These are phyloP conservation scores for Loris lydekkerianus DNA, from an alignment of 2,797 vertebrate genomes.

Conservation along the genomic window DNA sequence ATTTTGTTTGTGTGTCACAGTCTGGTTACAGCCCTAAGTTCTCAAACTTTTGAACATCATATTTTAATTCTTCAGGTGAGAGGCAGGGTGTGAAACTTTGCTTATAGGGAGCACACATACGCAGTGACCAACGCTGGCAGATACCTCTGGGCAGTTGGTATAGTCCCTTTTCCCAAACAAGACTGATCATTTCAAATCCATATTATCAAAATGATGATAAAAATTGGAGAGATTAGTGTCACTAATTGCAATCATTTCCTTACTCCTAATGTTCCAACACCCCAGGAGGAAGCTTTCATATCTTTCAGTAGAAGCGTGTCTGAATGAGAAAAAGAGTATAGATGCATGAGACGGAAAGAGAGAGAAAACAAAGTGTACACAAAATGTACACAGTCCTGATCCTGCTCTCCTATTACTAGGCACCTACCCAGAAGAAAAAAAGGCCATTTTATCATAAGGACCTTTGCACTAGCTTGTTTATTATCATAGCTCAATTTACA, in stretches of 20 bases:
- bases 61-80: not conserved
- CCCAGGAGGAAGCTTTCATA: not conserved
- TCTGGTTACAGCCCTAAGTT: not conserved
- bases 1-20: not conserved
- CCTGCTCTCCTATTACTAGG: too few relatives aligned
- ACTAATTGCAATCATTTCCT: not conserved
- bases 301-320: not conserved
- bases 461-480: too few relatives aligned
- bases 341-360: not conserved
- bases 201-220: not conserved
- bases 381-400: not conserved
- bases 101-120: fast-evolving
- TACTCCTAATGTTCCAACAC: not conserved
- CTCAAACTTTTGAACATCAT: not conserved
- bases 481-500: too few relatives aligned
- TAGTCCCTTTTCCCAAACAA: not conserved
- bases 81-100: not conserved
- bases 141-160: not conserved
- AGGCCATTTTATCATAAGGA: too few relatives aligned
- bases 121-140: too few relatives aligned
- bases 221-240: not conserved
- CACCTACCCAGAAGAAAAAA: too few relatives aligned
- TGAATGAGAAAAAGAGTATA: not conserved
- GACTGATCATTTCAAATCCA: not conserved
- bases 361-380: not conserved